phyloP scores from a whole-genome alignment of 2,797 vertebrate genomes.

The Streptopelia turtur region DNA sequence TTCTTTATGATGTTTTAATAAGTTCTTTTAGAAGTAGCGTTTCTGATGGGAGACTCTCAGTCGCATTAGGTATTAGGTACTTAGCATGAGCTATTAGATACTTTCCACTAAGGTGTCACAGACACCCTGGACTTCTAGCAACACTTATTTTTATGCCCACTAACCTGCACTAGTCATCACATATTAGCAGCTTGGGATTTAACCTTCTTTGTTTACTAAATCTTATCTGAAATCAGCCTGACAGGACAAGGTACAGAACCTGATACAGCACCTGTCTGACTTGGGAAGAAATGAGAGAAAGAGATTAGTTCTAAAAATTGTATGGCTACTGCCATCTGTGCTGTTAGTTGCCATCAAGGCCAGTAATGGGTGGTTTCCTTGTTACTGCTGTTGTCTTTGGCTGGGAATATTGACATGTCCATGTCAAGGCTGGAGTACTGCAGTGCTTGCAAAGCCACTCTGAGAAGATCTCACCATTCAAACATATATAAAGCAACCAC shows the following conservation, averaged over 20 bases:
- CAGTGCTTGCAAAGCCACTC: not conserved
- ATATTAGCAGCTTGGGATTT: not conserved
- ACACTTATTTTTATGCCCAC: not conserved
- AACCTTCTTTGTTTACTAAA: not conserved
- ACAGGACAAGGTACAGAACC: not conserved
- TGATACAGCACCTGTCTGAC: not conserved
- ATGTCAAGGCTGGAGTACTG: not conserved
- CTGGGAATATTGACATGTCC: not conserved
- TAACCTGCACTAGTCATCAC: not conserved
- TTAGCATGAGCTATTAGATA: not conserved
- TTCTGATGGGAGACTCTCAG: not conserved
- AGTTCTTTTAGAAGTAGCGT: not conserved
- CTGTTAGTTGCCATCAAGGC: not conserved
- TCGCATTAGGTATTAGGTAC: not conserved
- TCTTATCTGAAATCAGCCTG: not conserved
- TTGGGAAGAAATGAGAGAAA: not conserved
- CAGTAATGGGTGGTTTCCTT: not conserved
- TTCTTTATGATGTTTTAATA: conserved; percentile 12
- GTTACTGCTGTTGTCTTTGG: not conserved
- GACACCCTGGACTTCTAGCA: not conserved
- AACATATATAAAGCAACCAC: not conserved
- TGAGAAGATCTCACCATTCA: not conserved
- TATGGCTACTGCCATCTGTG: not conserved
- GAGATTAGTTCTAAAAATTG: not conserved
- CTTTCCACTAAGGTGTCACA: not conserved